These are phyloP conservation scores for Lepus europaeus DNA, from an alignment of 2,113 vertebrate species.

Conservation along the genomic window DNA sequence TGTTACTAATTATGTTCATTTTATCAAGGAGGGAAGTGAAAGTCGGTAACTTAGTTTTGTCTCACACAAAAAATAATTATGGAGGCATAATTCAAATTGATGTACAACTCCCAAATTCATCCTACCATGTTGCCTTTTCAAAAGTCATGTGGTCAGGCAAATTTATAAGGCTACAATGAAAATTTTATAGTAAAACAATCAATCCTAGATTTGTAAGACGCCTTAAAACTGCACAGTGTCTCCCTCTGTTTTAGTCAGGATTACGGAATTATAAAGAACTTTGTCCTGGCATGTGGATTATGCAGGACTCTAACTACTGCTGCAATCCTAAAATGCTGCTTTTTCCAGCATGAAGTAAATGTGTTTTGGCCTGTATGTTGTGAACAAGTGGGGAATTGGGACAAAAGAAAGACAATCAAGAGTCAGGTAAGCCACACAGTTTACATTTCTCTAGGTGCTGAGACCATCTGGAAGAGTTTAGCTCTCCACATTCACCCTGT, in stretches of 20 bases:
- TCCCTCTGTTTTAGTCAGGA: background rate
- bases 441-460: background rate
- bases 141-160: background rate
- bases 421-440: background rate
- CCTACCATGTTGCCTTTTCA: background rate
- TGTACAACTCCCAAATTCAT: background rate
- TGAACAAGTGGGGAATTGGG: background rate
- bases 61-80: background rate
- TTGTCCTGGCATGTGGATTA: background rate
- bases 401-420: background rate
- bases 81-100: background rate
- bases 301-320: background rate
- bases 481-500: background rate
- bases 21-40: background rate
- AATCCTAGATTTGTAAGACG: slow-evolving; percentile 29
- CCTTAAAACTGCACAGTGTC: background rate
- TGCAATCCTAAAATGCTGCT: background rate
- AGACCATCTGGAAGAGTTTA: background rate
- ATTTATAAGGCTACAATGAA: background rate
- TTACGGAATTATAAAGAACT: background rate
- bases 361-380: background rate
- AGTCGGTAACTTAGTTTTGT: background rate
- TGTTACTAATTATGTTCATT: background rate
- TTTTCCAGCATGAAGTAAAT: background rate
- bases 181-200: background rate